Base-by-base conservation (phyloP, 2,113 vertebrate species). In the Tychaedon coryphoeus region DNA sequence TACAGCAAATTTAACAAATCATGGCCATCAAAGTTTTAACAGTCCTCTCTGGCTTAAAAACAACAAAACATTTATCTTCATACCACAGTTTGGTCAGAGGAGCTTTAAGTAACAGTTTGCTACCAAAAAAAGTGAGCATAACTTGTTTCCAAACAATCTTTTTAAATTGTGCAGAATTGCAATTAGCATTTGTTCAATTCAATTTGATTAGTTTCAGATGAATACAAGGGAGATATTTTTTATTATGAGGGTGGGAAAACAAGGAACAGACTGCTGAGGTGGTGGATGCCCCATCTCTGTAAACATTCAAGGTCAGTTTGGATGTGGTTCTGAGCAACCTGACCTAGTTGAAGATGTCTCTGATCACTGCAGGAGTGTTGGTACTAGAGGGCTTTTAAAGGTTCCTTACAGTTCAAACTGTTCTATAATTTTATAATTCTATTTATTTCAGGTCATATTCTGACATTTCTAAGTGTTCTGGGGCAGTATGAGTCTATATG, bases 401-500 rank as follows among this genome's bases (percentile, higher is more conserved):
- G 22, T 66, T 51, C 33, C 15, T 91, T 71, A 36, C 47, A 47
- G 53, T 26, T 12, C 12, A 62, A 73, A 40, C 13, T 15, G 3
- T 62, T 85, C 25, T 22, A 24, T 36, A 4, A 64, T 64, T 78
- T 50, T 36, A 36, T 36, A 36, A 36, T 83, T 75, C 57, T 81
- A 5, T 48, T 74, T 87, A 58, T 75, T 87, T 75, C 28, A 82
- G 23, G 48, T 42, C 29, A 14, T 28, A 10, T 72, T 88, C 36
- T 79, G 45, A 47, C 22, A 61, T 86, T 83, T 9, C 5, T 73
- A 34, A 83, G 15, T 26, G n/a, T 73, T 89, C 20, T 33, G 34
- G 33, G 20, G 29, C 9, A 24, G 6, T 54, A 51, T 0, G 0
- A 60, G 8, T 67, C 47, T 51, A 4, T 85, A 24, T 12, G 19